A percentile compares a stretch with the other conserved stretches of the same genome.
phyloP scores from a whole-genome alignment of 2,888 invertebrate species.

The Lacanobia oleracea region DNA sequence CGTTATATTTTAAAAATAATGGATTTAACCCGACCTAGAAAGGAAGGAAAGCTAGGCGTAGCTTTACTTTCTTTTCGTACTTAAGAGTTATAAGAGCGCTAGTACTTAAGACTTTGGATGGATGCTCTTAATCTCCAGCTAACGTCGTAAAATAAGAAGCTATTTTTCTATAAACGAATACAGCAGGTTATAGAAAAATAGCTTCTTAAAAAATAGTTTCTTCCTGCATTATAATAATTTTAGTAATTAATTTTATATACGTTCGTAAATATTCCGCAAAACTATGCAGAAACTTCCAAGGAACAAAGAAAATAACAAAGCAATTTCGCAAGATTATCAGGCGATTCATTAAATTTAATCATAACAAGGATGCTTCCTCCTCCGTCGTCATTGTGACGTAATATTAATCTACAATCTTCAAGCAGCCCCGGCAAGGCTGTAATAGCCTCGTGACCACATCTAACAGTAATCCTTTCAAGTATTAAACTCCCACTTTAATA shows the following conservation, averaged over 20 bases:
- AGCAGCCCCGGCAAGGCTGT: slow-evolving; percentile 70
- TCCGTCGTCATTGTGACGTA: slow-evolving; percentile 68
- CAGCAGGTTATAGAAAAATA: too few relatives aligned
- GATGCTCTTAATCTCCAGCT: slow-evolving; percentile 6
- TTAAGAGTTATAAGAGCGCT: slow-evolving; percentile 13
- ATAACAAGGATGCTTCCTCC: slow-evolving; percentile 61
- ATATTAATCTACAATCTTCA: slow-evolving; percentile 75
- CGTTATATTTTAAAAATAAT: slow-evolving; percentile 38
- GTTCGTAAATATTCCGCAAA: slow-evolving; percentile 4
- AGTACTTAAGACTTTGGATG: slow-evolving; percentile 1
- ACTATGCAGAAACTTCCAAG: slow-evolving; percentile 9
- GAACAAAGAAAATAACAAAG: slow-evolving; percentile 47
- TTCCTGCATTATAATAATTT: background rate
- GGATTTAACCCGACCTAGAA: slow-evolving; percentile 15
- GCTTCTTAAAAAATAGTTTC: too few relatives aligned
- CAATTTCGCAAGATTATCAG: slow-evolving; percentile 60
- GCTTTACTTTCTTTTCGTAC: slow-evolving; percentile 10
- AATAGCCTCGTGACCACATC: slow-evolving; percentile 81
- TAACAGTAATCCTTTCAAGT: slow-evolving; percentile 86
- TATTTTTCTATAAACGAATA: background rate
- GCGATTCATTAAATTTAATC: slow-evolving; percentile 67
- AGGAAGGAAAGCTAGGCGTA: slow-evolving; percentile 6
- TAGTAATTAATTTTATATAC: slow-evolving; percentile 3
- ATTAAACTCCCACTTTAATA: slow-evolving; percentile 87
- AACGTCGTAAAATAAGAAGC: background rate